Base-by-base conservation (phyloP, 2,888 invertebrate species). In the Helobdella robusta region DNA sequence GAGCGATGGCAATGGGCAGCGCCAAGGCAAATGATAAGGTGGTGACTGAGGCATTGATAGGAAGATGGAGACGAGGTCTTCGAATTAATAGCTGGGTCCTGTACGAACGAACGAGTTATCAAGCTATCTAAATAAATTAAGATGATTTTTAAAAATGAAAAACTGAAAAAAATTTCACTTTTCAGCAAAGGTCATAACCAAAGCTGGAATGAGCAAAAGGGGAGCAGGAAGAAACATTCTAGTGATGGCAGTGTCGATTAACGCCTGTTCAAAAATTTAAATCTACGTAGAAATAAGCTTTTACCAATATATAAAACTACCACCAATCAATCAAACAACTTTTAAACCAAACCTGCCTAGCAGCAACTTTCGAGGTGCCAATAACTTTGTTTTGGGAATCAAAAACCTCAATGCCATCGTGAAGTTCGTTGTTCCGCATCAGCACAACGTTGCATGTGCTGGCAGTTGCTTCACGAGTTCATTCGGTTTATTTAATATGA, bases 361-460 rank as follows among this genome's bases (percentile, higher is more conserved):
- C 82, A 18, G 82, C 82, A 25, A 79, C 73, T 72, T 79, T 76
- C 11, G 82, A 82, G 0, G 80, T 76, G n/a, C 82, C 82, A 2
- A 82, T 73, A 1, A 77, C 74, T 36, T 77, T 75, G 8, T 78
- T 76, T 25, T 76, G 68, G 36, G 74, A 73, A 68, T 82, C 81
- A 65, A 76, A 74, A 1, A 82, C 82, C 30, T 80, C 79, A 64
- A 82, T 81, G 11, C 82, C 82, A 36, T 77, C 77, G 8, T 73
- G 69, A 32, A 80, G 70, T 68, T 82, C 81, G 68, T 75, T 78
- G 71, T 78, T 78, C 60, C 82, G 74, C 82, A 83, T 82, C 67
- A 80, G 74, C 25, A 83, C 63, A 2, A 81, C 80, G 73, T 82
- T 82, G 68, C 78, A 78, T 0, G 77, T 74, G 69, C 79, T 81